Percentiles rank a stretch among this genome's conserved stretches.
These are phyloP conservation scores for Oscheius sp. DNA, from an alignment of 2,888 invertebrate species.

Conservation along the genomic window DNA sequence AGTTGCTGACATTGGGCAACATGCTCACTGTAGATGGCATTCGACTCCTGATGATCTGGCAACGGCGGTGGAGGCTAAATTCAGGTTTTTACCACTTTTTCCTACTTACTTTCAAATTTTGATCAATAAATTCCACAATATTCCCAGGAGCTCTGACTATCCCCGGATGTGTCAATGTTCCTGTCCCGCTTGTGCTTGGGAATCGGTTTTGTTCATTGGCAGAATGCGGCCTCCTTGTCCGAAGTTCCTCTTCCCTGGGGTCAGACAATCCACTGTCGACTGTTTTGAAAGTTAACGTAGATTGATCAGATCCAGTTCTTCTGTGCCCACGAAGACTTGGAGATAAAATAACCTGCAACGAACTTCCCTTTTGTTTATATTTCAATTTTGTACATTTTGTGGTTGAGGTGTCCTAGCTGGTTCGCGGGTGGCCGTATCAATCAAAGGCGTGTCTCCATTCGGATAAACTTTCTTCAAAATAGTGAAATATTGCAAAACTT, in stretches of 20 bases:
- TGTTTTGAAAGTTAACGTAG: constrained; percentile 13
- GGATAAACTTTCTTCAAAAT: constrained; percentile 54
- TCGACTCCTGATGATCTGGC: not conserved
- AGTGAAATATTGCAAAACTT: constrained; percentile 53
- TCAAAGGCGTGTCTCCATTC: constrained; percentile 52
- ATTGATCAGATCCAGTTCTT: constrained; percentile 31
- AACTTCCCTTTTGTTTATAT: too few species aligned
- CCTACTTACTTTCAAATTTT: constrained; percentile 5
- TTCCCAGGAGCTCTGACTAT: not conserved
- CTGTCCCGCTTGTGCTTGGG: not conserved
- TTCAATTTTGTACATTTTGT: too few species aligned
- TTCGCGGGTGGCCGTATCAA: constrained; percentile 47
- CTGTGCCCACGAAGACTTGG: constrained; percentile 21
- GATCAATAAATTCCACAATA: constrained; percentile 12
- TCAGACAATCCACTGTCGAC: constrained; percentile 6
- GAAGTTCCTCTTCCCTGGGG: not conserved
- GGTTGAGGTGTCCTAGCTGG: constrained; percentile 51
- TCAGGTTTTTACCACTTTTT: too few species aligned
- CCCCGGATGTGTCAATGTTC: not conserved
- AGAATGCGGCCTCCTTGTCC: not conserved
- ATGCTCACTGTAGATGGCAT: constrained; percentile 16
- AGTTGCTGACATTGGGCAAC: constrained; percentile 8
- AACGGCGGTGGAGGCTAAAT: constrained; percentile 21
- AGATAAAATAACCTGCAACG: constrained; percentile 7
- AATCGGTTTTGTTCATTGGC: not conserved